Evolutionary conservation across 2,888 invertebrate species (phyloP).

Genomic region (Protula sp.): DNA sequence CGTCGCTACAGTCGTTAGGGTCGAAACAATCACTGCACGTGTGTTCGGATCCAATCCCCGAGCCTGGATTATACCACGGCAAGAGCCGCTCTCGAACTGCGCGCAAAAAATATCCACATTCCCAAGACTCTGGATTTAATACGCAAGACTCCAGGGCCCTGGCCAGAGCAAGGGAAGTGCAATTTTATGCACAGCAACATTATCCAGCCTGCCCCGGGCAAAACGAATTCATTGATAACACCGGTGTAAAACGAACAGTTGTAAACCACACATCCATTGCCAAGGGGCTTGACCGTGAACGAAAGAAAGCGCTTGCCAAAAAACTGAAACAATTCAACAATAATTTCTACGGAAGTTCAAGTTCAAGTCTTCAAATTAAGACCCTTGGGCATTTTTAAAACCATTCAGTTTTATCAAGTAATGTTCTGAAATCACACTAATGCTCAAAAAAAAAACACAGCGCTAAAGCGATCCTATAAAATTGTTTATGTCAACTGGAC

Average conservation of each 20-base stretch:
- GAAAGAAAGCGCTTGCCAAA: slow-evolving; percentile 20
- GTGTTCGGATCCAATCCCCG: neutral
- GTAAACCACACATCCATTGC: slow-evolving; percentile 17
- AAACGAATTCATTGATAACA: slow-evolving; percentile 10
- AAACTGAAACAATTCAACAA: slow-evolving; percentile 23
- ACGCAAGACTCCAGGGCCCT: slow-evolving; percentile 11
- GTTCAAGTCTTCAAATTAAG: slow-evolving; percentile 24
- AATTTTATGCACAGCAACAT: neutral
- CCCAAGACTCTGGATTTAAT: slow-evolving; percentile 1
- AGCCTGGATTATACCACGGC: neutral
- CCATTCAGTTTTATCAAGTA: no score
- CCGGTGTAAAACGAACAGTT: slow-evolving; percentile 6
- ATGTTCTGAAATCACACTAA: no score
- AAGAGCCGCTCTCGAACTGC: no score
- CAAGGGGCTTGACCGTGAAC: slow-evolving; percentile 10
- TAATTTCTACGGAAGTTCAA: slow-evolving; percentile 31
- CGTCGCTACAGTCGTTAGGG: neutral
- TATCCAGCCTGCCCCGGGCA: neutral
- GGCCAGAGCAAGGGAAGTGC: neutral
- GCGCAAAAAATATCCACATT: neutral
- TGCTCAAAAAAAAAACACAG: no score
- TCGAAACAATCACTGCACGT: neutral
- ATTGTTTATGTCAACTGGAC: no score
- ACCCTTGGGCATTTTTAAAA: slow-evolving; percentile 23
- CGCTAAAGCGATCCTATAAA: no score